These are phyloP conservation scores for Platycercus adscitus DNA, from an alignment of 2,113 vertebrate genomes.

Conservation along the genomic window DNA sequence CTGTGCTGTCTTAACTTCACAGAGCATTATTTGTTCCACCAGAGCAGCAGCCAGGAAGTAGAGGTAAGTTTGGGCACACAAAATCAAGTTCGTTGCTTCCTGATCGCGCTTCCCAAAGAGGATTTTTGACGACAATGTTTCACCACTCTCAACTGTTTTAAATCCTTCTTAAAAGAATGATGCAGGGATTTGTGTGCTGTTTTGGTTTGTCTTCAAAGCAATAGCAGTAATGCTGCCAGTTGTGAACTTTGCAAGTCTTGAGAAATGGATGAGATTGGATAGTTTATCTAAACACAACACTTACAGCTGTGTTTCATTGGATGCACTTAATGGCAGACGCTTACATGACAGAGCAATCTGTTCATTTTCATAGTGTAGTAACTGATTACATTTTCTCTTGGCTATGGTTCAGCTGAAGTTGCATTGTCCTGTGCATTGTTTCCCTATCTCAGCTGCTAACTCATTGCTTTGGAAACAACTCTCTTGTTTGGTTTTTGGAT, in stretches of 20 bases:
- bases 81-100: neutral
- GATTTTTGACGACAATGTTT: neutral
- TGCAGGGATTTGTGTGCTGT: neutral
- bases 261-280: constrained; percentile 5
- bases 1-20: neutral
- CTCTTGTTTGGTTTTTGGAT: neutral
- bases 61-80: neutral
- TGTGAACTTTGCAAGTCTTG: neutral
- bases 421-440: neutral
- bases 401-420: neutral
- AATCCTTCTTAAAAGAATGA: neutral
- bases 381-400: constrained; percentile 14
- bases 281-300: neutral
- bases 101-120: neutral
- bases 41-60: neutral
- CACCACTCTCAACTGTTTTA: neutral
- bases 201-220: neutral
- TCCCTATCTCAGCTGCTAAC: neutral
- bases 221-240: neutral
- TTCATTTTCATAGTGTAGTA: neutral
- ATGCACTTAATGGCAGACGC: neutral
- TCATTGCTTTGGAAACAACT: neutral
- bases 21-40: neutral
- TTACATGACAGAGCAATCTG: neutral
- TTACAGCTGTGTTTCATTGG: constrained; percentile 34